Evolutionary conservation across 2,797 vertebrate species (phyloP).

Genomic region (Hybognathus amarus): DNA sequence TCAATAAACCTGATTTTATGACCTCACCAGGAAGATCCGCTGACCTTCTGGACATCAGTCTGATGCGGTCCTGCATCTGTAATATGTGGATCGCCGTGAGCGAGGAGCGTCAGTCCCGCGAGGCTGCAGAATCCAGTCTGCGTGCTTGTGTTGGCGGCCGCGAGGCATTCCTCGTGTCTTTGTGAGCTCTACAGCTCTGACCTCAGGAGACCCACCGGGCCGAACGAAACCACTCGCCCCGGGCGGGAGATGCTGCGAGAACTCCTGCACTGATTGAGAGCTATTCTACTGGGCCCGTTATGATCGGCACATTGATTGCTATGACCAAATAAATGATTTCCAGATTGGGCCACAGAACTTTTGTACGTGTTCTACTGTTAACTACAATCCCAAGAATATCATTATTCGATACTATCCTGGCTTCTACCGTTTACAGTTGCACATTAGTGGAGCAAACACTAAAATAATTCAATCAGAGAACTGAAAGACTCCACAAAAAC

Average conservation of each 20-base stretch:
- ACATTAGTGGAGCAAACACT: background rate
- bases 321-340: slow-evolving; percentile 17
- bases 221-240: slow-evolving; percentile 59
- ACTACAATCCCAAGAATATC: slow-evolving; percentile 2
- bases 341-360: slow-evolving; percentile 14
- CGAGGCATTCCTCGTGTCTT: slow-evolving; percentile 83
- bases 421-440: background rate
- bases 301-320: slow-evolving; percentile 10
- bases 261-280: slow-evolving; percentile 27
- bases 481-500: background rate
- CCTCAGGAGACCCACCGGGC: slow-evolving; percentile 79
- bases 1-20: background rate
- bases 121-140: slow-evolving; percentile 72
- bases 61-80: slow-evolving; percentile 28
- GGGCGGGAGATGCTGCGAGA: slow-evolving; percentile 21
- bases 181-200: slow-evolving; percentile 82
- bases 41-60: slow-evolving; percentile 33
- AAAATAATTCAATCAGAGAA: slow-evolving; percentile 4
- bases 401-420: slow-evolving; percentile 8
- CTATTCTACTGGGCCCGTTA: slow-evolving; percentile 6
- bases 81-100: slow-evolving; percentile 26
- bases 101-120: slow-evolving; percentile 63
- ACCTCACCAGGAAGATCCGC: slow-evolving; percentile 8
- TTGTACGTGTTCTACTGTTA: background rate
- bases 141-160: slow-evolving; percentile 79